Percentiles rank a stretch among this genome's conserved stretches.
phyloP scores from a whole-genome alignment of 2,113 vertebrate species.

The Oryctolagus cuniculus region DNA sequence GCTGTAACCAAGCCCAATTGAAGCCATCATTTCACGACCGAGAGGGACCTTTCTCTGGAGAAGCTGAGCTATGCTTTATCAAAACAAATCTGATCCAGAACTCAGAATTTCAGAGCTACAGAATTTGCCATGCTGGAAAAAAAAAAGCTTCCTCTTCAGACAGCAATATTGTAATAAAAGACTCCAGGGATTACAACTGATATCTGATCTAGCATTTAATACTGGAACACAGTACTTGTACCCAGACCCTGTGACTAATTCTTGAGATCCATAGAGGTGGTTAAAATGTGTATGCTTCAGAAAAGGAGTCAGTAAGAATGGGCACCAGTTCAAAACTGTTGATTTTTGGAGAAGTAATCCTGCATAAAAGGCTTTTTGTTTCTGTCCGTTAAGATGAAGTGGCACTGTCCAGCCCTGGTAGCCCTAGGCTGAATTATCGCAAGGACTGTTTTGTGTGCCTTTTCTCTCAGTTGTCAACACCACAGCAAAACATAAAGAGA shows the following conservation, averaged over 20 bases:
- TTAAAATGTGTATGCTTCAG: conserved; percentile 66
- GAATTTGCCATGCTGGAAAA: conserved; percentile 40
- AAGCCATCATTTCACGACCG: conserved; percentile 55
- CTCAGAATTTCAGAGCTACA: conserved; percentile 63
- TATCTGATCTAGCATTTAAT: conserved; percentile 65
- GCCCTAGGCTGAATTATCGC: conserved; percentile 3
- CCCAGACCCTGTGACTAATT: conserved; percentile 13
- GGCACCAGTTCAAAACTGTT: conserved; percentile 64
- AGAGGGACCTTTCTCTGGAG: conserved; percentile 72
- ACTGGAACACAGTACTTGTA: background rate
- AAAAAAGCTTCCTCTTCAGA: conserved; percentile 52
- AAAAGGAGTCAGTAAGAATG: conserved; percentile 53
- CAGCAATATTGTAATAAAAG: conserved; percentile 44
- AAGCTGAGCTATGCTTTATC: conserved; percentile 72
- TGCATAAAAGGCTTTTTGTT: conserved; percentile 72
- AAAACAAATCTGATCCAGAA: conserved; percentile 77
- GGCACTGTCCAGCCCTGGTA: conserved; percentile 16
- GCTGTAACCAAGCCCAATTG: conserved; percentile 2
- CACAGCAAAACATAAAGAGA: conserved; percentile 56
- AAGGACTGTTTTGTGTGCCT: conserved; percentile 48
- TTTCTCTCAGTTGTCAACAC: conserved; percentile 67
- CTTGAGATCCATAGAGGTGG: conserved; percentile 55
- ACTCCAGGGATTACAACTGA: background rate
- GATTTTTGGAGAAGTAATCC: conserved; percentile 60
- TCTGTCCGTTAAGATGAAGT: conserved; percentile 45